Percentiles rank a stretch among this genome's conserved stretches.
Conservation (phyloP, 2,113 vertebrate species). For the Mus pahari region DNA sequence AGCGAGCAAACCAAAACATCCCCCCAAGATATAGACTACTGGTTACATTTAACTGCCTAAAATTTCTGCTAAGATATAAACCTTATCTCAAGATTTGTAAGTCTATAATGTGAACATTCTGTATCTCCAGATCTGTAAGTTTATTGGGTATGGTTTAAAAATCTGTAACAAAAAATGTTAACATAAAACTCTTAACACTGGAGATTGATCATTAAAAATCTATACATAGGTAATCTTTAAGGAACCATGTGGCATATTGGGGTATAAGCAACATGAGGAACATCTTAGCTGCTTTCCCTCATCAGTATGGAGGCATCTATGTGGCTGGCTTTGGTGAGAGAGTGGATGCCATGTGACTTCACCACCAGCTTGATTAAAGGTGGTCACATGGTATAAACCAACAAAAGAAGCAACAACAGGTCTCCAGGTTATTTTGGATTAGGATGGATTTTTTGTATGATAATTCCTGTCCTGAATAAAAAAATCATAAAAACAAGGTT, state of each 20-base stretch:
- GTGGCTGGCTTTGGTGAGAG: neutral
- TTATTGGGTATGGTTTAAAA: neutral
- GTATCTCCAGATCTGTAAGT: neutral
- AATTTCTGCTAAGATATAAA: neutral
- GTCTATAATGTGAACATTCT: neutral
- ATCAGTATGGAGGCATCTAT: neutral
- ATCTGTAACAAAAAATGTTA: neutral
- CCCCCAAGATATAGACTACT: neutral
- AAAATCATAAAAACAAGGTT: neutral
- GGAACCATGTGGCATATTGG: neutral
- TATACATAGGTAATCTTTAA: neutral
- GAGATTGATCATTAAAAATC: neutral
- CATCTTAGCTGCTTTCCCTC: neutral
- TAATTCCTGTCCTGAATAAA: neutral
- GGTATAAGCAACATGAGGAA: too few relatives aligned
- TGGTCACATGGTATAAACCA: neutral
- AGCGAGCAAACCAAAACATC: neutral
- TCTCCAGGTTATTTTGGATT: neutral
- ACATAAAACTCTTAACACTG: neutral
- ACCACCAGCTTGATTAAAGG: neutral
- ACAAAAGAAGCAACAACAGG: neutral
- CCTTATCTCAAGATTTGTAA: neutral
- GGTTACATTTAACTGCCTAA: neutral
- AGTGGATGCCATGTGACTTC: neutral
- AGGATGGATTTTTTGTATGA: neutral